Conservation (phyloP, 2,113 vertebrate genomes). For the Dermatemys mawii region DNA sequence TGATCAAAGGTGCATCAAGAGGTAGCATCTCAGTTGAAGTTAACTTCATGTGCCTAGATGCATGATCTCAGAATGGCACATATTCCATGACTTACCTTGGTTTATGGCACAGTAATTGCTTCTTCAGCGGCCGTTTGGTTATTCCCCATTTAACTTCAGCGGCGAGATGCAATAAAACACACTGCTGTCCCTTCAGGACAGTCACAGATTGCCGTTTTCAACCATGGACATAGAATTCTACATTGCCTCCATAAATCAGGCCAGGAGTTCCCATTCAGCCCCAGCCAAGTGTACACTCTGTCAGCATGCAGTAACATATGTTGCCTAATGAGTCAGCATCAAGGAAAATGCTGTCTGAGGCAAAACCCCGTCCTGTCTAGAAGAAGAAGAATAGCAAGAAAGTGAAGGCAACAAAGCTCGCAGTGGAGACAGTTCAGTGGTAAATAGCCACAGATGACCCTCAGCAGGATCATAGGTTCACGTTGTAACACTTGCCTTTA, state of each 20-base stretch:
- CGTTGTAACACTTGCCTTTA: neutral
- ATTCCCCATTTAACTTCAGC: neutral
- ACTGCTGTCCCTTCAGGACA: neutral
- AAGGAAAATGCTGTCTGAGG: neutral
- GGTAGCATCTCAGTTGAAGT: neutral
- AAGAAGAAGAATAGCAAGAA: neutral
- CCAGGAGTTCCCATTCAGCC: neutral
- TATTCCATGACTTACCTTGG: neutral
- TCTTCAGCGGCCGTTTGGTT: neutral
- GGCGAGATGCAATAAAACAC: neutral
- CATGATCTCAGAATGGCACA: neutral
- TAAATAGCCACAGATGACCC: neutral
- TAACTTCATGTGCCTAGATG: neutral
- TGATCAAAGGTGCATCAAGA: neutral
- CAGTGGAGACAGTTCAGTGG: neutral
- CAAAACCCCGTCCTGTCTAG: neutral
- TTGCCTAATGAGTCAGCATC: conserved; percentile 11
- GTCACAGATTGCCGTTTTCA: neutral
- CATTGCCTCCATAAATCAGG: neutral
- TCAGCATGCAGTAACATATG: neutral
- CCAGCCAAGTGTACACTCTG: neutral
- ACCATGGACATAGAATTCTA: neutral
- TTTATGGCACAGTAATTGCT: neutral
- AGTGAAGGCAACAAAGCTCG: neutral
- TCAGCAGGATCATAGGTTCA: neutral